Base-by-base conservation (phyloP, 2,797 vertebrate genomes). In the Cossypha polioptera region DNA sequence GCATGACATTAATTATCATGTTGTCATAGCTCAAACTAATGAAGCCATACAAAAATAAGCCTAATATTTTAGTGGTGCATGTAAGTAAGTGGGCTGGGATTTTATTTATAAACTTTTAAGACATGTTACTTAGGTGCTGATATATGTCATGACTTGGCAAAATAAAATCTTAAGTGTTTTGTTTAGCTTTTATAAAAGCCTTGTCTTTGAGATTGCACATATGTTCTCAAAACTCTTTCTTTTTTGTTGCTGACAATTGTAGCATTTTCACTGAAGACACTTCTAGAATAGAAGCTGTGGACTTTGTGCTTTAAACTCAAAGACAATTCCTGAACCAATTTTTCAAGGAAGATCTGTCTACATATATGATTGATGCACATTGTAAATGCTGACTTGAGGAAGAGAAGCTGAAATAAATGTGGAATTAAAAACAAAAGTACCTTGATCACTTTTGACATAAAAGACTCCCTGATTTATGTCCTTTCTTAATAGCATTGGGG, bases 1-100 rank as follows among this genome's bases (percentile, higher is more conserved):
- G 1, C 33, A 24, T 2, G 0, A n/a, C 11, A 38, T 15, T 43
- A 72, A 50, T 84, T 31, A 24, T 43, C n/a, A 33, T 7, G 2
- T 47, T 86, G 28, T 40, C 13, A 22, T 83, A 42, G 53, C 26
- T 77, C 35, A 86, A 13, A 33, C 7, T 42, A 29, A 22, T 18
- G 7, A 53, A 50, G 13, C 43, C 7, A 10, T 74, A 5, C 5
- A 63, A 68, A 68, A 20, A 21, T 13, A 88, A 73, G 16, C 12
- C 13, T 29, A 71, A 59, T 22, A 31, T 0, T 16, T 17, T 24
- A 28, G 20, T 33, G 17, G 2, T 42, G 7, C 16, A 29, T 33
- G 3, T 19, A 45, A 55, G 31, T 57, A 43, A 58, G 10, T 24
- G 7, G 51, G 18, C 50, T 63, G 25, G 5, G 28, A 71, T 77